Conservation (phyloP, 2,113 vertebrate species). For the Sminthopsis crassicaudata region DNA sequence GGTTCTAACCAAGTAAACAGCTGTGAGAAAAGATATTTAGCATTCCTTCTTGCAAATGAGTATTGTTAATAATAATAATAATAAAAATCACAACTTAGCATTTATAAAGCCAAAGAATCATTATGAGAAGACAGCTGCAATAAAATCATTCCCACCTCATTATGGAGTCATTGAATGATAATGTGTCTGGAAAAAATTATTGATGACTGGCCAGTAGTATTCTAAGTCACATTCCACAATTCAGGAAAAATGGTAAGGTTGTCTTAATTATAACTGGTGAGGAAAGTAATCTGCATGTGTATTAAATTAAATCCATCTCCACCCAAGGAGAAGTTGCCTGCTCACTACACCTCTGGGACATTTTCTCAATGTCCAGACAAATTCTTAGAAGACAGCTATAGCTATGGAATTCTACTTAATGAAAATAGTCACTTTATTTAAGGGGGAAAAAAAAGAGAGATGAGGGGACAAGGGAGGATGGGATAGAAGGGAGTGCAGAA, state of each 20-base stretch:
- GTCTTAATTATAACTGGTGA: not conserved
- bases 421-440: conserved; percentile 22
- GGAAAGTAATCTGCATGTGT: not conserved
- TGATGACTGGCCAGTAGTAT: not conserved
- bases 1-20: not conserved
- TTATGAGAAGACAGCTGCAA: not conserved
- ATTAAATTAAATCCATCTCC: not conserved
- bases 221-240: not conserved
- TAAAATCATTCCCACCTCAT: not conserved
- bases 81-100: not conserved
- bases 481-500: not conserved
- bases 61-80: not conserved
- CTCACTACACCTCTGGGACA: not conserved
- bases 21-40: not conserved
- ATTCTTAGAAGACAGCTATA: not conserved
- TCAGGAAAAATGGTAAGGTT: not conserved
- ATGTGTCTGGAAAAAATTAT: not conserved
- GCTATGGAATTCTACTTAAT: conserved; percentile 30
- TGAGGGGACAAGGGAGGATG: not conserved
- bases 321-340: not conserved
- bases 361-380: not conserved
- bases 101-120: not conserved
- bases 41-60: not conserved
- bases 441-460: conserved; percentile 31
- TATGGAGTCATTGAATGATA: not conserved